phyloP scores from a whole-genome alignment of 2,113 vertebrate genomes.

The Hemicordylus capensis region DNA sequence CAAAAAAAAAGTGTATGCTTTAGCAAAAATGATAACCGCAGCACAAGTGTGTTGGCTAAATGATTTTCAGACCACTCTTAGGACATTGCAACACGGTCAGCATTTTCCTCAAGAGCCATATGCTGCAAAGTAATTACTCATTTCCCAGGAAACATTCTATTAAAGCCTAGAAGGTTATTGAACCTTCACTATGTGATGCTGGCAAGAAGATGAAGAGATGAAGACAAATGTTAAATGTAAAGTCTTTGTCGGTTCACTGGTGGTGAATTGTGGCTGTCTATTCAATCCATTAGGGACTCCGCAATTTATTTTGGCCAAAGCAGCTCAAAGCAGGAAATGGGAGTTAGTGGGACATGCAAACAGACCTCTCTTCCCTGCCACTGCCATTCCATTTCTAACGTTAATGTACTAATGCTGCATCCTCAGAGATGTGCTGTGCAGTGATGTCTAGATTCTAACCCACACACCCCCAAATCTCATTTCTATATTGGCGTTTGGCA shows the following conservation, averaged over 20 bases:
- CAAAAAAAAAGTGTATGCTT: too few species aligned
- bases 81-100: too few species aligned
- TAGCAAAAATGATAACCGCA: neutral
- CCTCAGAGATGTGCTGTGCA: neutral
- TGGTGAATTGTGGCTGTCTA: slow-evolving; percentile 5
- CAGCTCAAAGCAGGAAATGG: neutral
- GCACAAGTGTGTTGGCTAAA: neutral
- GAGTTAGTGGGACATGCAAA: slow-evolving; percentile 23
- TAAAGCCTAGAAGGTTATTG: slow-evolving; percentile 18
- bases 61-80: slow-evolving; percentile 5
- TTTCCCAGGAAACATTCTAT: slow-evolving; percentile 16
- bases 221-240: slow-evolving; percentile 16
- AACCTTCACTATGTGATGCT: slow-evolving; percentile 30
- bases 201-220: slow-evolving; percentile 30
- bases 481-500: slow-evolving; percentile 36
- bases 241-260: slow-evolving; percentile 42
- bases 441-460: neutral
- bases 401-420: neutral
- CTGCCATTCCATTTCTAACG: neutral
- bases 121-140: neutral
- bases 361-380: neutral
- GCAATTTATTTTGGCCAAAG: neutral
- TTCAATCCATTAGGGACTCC: neutral
- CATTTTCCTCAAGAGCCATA: slow-evolving; percentile 6
- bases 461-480: slow-evolving; percentile 20